Percentiles rank a stretch among this genome's conserved stretches.
These are phyloP conservation scores for Drosophila ezoana DNA, from an alignment of 2,888 invertebrate species.

Conservation along the genomic window DNA sequence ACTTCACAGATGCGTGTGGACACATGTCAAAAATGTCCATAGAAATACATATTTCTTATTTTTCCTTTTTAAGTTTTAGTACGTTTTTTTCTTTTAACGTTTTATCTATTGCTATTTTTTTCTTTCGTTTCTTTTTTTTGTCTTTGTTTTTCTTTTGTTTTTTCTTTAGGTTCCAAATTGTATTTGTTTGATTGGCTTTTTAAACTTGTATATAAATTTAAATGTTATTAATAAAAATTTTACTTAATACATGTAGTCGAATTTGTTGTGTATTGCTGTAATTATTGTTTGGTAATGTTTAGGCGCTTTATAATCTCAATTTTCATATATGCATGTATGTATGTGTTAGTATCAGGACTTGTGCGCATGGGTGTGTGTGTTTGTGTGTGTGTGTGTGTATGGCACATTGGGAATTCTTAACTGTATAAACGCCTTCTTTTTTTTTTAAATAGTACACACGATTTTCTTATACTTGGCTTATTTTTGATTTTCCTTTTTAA, in stretches of 20 bases:
- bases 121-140: slow-evolving; percentile 6
- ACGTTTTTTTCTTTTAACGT: not conserved
- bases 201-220: slow-evolving; percentile 36
- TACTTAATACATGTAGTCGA: slow-evolving; percentile 47
- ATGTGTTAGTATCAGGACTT: not conserved
- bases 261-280: slow-evolving; percentile 40
- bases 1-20: slow-evolving; percentile 79
- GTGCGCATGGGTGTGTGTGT: slow-evolving; percentile 5
- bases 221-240: slow-evolving; percentile 47
- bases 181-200: slow-evolving; percentile 25
- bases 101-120: slow-evolving; percentile 22
- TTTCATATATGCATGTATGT: slow-evolving; percentile 19
- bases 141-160: not conserved
- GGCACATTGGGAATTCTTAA: slow-evolving; percentile 67
- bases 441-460: not conserved
- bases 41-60: slow-evolving; percentile 53
- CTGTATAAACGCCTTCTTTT: slow-evolving; percentile 26
- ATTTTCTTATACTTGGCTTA: slow-evolving; percentile 15
- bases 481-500: slow-evolving; percentile 18
- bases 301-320: slow-evolving; percentile 42
- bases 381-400: slow-evolving; percentile 48
- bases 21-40: slow-evolving; percentile 66
- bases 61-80: slow-evolving; percentile 4
- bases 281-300: slow-evolving; percentile 53
- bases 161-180: slow-evolving; percentile 19